These are phyloP conservation scores for Nephrotoma guestfalica DNA, from an alignment of 2,888 invertebrate genomes.

Conservation along the genomic window DNA sequence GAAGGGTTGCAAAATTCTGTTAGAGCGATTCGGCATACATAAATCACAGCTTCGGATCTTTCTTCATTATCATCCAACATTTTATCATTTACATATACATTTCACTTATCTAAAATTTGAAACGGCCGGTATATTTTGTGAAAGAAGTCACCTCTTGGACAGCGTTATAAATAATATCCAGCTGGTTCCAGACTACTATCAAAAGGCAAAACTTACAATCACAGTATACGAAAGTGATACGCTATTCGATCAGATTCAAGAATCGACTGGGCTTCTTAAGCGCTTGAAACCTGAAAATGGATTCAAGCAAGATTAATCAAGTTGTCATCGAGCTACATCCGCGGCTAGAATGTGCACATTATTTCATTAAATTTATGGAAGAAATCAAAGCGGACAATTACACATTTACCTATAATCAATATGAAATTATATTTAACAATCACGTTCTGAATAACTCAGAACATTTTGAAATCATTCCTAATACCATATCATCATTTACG, in stretches of 20 bases:
- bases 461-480: neutral
- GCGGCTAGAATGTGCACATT: slow-evolving; percentile 7
- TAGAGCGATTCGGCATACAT: slow-evolving; percentile 58
- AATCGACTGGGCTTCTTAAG: neutral
- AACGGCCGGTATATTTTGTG: slow-evolving; percentile 67
- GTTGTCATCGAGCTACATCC: slow-evolving; percentile 6
- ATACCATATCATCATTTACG: neutral
- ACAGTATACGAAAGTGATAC: slow-evolving; percentile 61
- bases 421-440: neutral
- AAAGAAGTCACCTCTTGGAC: slow-evolving; percentile 74
- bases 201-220: slow-evolving; percentile 67
- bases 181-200: slow-evolving; percentile 67
- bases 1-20: slow-evolving; percentile 60
- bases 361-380: slow-evolving; percentile 6
- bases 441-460: neutral
- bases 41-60: slow-evolving; percentile 64
- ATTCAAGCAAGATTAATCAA: neutral
- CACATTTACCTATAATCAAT: neutral
- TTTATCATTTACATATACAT: slow-evolving; percentile 93
- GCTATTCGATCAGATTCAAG: slow-evolving; percentile 47
- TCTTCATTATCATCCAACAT: slow-evolving; percentile 92
- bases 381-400: neutral
- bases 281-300: neutral
- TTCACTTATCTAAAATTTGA: slow-evolving; percentile 69
- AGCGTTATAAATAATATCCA: slow-evolving; percentile 85